Conservation (phyloP, 1,140 invertebrate genomes). For the Diorhabda sublineata region DNA sequence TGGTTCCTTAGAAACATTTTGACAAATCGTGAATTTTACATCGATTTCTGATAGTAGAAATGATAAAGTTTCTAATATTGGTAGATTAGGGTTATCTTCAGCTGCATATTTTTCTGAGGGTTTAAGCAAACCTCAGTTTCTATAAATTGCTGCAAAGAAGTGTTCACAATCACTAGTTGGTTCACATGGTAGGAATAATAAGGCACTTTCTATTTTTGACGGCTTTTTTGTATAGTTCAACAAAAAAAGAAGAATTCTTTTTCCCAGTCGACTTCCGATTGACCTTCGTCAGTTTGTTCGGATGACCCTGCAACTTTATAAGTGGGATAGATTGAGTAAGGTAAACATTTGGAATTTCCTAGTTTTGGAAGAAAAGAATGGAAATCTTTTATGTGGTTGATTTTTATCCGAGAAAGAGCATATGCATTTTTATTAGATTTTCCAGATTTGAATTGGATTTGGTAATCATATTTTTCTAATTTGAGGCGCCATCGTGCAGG, state of each 20-base stretch:
- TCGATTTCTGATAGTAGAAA: no score
- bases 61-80: no score
- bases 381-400: slow-evolving; percentile 22
- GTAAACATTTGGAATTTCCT: background rate
- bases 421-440: slow-evolving; percentile 25
- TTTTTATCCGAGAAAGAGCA: slow-evolving; percentile 26
- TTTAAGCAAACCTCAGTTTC: slow-evolving; percentile 13
- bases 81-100: slow-evolving; percentile 11
- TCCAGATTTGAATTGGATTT: slow-evolving; percentile 20
- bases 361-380: slow-evolving; percentile 14
- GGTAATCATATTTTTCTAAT: slow-evolving; percentile 24
- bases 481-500: slow-evolving; percentile 19
- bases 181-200: slow-evolving; percentile 16
- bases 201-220: slow-evolving; percentile 18
- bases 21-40: slow-evolving; percentile 16
- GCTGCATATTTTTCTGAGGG: slow-evolving; percentile 10
- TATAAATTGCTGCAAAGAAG: slow-evolving; percentile 16
- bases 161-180: slow-evolving; percentile 5
- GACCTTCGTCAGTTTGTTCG: background rate
- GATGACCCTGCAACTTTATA: background rate
- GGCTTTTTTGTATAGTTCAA: slow-evolving; percentile 11
- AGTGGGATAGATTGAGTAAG: background rate
- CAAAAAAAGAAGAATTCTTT: slow-evolving; percentile 18
- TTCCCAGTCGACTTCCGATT: background rate
- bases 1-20: slow-evolving; percentile 15